Evolutionary conservation across 1,140 invertebrate species (phyloP).

Genomic region (Aphaenogaster rudis): DNA sequence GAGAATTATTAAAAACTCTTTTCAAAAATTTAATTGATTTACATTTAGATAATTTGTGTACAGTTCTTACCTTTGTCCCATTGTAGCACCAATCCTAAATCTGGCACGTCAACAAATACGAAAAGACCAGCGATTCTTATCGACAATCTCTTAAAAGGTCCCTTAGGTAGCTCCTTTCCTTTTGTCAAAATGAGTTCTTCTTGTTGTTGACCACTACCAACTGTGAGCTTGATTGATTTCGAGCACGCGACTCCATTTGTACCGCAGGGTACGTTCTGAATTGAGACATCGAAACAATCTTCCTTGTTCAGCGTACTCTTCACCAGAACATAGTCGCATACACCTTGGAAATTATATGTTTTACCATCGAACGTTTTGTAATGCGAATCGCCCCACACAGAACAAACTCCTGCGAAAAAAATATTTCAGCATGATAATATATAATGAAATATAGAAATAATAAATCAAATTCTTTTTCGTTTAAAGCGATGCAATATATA

Average conservation of each 20-base stretch:
- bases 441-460: not conserved
- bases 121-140: constrained; percentile 91
- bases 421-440: constrained; percentile 34
- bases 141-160: constrained; percentile 84
- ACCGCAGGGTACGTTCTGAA: constrained; percentile 94
- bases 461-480: constrained; percentile 14
- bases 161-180: constrained; percentile 83
- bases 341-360: constrained; percentile 95
- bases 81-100: constrained; percentile 92
- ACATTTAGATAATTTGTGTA: not conserved
- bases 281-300: constrained; percentile 91
- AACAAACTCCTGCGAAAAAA: constrained; percentile 89
- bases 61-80: constrained; percentile 91
- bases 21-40: not conserved
- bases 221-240: constrained; percentile 91
- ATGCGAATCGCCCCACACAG: constrained; percentile 95
- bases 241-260: constrained; percentile 95
- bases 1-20: constrained; percentile 15
- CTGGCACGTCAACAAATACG: constrained; percentile 92
- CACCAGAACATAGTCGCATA: constrained; percentile 94
- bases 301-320: constrained; percentile 89
- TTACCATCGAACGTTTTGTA: constrained; percentile 95
- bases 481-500: not conserved
- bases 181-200: constrained; percentile 89
- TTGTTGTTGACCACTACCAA: constrained; percentile 87